phyloP scores from a whole-genome alignment of 1,140 invertebrate species.

The Luehdorfia chinensis region DNA sequence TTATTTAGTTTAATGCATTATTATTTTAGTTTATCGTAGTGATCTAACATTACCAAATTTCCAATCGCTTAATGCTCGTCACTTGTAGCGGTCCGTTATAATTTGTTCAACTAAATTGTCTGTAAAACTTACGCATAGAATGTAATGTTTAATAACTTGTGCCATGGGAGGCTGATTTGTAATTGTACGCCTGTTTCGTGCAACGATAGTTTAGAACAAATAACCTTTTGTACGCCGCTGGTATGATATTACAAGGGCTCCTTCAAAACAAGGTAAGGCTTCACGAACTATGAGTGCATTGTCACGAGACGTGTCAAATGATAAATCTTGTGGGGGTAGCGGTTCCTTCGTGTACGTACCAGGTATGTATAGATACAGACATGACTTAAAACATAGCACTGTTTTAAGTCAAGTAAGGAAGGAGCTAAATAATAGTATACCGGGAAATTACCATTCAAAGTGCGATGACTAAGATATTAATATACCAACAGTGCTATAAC shows the following conservation, averaged over 20 bases:
- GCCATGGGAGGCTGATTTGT: slow-evolving; percentile 58
- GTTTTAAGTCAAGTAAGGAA: too few species aligned
- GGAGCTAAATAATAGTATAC: too few species aligned
- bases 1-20: too few species aligned
- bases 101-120: slow-evolving; percentile 75
- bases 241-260: slow-evolving; percentile 13
- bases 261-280: slow-evolving; percentile 2
- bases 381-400: too few species aligned
- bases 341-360: not conserved
- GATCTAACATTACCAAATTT: too few species aligned
- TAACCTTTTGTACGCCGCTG: slow-evolving; percentile 21
- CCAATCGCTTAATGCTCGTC: too few species aligned
- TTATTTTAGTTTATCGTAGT: too few species aligned
- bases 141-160: slow-evolving; percentile 69
- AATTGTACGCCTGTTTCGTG: slow-evolving; percentile 46
- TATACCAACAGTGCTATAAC: too few species aligned
- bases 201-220: slow-evolving; percentile 34
- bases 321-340: not conserved
- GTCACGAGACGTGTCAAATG: slow-evolving; percentile 7
- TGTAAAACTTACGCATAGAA: slow-evolving; percentile 70
- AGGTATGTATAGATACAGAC: not conserved
- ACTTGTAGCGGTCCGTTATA: slow-evolving; percentile 38
- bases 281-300: slow-evolving; percentile 5
- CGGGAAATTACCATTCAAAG: not conserved
- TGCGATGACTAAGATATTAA: not conserved